Evolutionary conservation across 2,888 invertebrate species (phyloP).

Genomic region (Drosophila leonis): DNA sequence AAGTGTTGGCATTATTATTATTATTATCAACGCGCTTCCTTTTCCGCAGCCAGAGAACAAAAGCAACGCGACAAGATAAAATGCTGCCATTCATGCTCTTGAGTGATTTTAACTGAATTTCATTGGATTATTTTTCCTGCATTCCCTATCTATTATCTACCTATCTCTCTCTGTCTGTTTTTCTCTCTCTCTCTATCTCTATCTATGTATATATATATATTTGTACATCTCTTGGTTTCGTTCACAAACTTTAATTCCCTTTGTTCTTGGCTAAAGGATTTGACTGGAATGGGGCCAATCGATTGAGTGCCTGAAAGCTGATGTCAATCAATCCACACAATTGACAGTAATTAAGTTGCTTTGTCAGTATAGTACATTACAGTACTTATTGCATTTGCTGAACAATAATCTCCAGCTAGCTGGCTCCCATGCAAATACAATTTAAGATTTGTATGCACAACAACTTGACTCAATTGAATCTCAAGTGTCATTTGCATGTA

Average conservation of each 20-base stretch:
- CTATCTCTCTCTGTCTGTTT: neutral
- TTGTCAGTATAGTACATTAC: constrained; percentile 2
- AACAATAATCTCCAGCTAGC: neutral
- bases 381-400: constrained; percentile 4
- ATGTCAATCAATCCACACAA: constrained; percentile 43
- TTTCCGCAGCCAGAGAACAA: constrained; percentile 66
- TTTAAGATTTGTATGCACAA: neutral
- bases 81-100: constrained; percentile 72
- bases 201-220: neutral
- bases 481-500: neutral
- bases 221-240: constrained; percentile 22
- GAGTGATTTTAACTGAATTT: constrained; percentile 78
- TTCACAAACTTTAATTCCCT: constrained; percentile 35
- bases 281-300: constrained; percentile 33
- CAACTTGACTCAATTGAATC: neutral
- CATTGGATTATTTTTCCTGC: constrained; percentile 50
- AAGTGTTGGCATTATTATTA: constrained; percentile 79
- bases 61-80: constrained; percentile 68
- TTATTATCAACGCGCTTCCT: constrained; percentile 78
- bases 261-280: constrained; percentile 39
- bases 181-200: neutral
- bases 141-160: constrained; percentile 2
- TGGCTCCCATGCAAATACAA: neutral
- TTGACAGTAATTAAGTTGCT: constrained; percentile 19
- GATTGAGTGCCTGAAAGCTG: constrained; percentile 30